These are phyloP conservation scores for Aptenodytes patagonicus DNA, from an alignment of 2,113 vertebrate genomes.

Conservation along the genomic window DNA sequence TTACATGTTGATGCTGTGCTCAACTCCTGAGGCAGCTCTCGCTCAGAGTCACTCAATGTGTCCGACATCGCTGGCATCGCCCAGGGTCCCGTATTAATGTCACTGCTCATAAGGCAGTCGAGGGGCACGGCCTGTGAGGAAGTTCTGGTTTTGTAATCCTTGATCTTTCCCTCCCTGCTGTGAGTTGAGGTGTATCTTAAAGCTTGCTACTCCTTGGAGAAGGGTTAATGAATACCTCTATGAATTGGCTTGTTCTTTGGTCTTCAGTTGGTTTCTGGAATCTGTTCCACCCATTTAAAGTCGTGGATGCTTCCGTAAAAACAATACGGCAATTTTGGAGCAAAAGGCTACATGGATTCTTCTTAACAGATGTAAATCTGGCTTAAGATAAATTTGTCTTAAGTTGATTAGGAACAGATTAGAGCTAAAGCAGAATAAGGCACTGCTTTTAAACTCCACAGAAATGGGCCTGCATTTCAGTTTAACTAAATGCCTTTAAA, in stretches of 20 bases:
- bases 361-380: conserved; percentile 31
- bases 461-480: background rate
- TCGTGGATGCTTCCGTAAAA: background rate
- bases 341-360: background rate
- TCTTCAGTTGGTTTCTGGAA: background rate
- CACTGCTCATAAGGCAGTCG: fast-evolving
- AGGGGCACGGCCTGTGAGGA: too few relatives aligned
- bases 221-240: background rate
- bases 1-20: background rate
- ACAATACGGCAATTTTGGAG: background rate
- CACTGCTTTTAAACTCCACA: background rate
- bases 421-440: background rate
- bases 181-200: background rate
- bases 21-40: background rate
- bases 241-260: background rate
- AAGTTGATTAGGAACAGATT: conserved; percentile 42
- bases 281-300: fast-evolving
- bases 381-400: conserved; percentile 18
- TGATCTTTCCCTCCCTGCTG: background rate
- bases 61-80: fast-evolving
- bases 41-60: fast-evolving
- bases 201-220: background rate
- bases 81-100: fast-evolving
- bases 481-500: background rate
- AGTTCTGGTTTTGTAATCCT: background rate